Evolutionary conservation across 2,797 vertebrate genomes (phyloP), one percentile per base, ranked within the genome.

Genomic region (Sebastes diploproa): DNA sequence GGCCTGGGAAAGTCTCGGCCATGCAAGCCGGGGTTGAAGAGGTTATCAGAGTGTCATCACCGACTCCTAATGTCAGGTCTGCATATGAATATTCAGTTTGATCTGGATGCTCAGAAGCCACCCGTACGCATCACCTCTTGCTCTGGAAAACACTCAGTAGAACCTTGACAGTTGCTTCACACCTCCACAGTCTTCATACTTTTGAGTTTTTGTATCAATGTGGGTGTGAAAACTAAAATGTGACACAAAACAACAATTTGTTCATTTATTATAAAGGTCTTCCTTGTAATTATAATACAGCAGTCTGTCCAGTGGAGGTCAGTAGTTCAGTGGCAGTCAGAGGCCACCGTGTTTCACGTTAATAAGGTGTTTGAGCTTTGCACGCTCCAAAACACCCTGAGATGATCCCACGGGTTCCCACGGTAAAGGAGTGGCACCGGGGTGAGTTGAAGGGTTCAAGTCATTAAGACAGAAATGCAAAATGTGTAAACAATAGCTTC

Each of bases 1-100:
- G 66, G 46, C 87, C 89, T 93, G 89, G 89, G 91, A 91, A 94
- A 85, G 75, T 81, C 79, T 80, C 38, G 7, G 6, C 72, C 82
- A 18, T 7, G 38, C 16, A 79, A 71, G 38, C 71, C 59, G 9
- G 50, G 59, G 83, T 75, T 74, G 32, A 71, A 77, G 72, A 88
- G 74, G 83, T 84, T 78, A 86, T 88, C 75, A 66, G 55, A 59
- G 16, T n/a, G 3, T 52, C 62, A 74, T 27, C 30, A 14, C 3
- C 3, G 4, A 11, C 38, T 64, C 34, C 18, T 25, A 11, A 69
- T 67, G 46, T 64, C 56, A 76, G 46, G 16, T 60, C 52, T 65
- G 23, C 1, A 16, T 34, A 46, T 55, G 5, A 70, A 18, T n/a
- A 38, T 32, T 63, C 27, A 59, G 36, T 54, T 12, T 13, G 25